Conservation (phyloP, 2,797 vertebrate genomes). For the Pipistrellus pygmaeus region DNA sequence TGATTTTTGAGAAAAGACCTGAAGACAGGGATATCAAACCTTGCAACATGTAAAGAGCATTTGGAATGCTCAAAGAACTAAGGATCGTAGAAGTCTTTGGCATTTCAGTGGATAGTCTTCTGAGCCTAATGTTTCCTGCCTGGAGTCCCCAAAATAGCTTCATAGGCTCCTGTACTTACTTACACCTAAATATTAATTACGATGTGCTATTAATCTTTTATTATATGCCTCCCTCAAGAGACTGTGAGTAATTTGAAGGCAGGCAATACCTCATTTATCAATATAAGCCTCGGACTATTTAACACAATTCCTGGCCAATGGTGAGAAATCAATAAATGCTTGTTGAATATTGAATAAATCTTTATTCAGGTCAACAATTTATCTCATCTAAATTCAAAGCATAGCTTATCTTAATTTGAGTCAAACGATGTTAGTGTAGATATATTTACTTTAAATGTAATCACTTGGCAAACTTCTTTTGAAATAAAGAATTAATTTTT, state of each 20-base stretch:
- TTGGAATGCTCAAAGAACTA: background rate
- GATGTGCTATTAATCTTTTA: background rate
- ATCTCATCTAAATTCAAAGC: constrained; percentile 58
- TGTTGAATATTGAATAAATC: constrained; percentile 55
- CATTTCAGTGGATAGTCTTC: background rate
- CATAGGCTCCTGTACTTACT: background rate
- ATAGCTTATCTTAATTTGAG: constrained; percentile 22
- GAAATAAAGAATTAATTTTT: constrained; percentile 69
- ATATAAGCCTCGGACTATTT: constrained; percentile 17
- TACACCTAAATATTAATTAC: background rate
- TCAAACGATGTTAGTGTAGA: constrained; percentile 46
- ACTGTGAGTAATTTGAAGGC: constrained; percentile 40
- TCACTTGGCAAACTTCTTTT: constrained; percentile 71
- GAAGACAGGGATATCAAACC: background rate
- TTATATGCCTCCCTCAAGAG: background rate
- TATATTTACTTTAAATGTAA: constrained; percentile 72
- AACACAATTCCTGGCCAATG: constrained; percentile 1
- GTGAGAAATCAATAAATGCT: constrained; percentile 59
- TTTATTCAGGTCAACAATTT: constrained; percentile 45
- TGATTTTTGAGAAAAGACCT: background rate
- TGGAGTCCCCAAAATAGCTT: background rate
- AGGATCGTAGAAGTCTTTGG: background rate
- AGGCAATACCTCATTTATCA: constrained; percentile 29
- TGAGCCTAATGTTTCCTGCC: background rate
- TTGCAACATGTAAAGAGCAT: background rate